A percentile compares a stretch with the other conserved stretches of the same genome.
These are phyloP conservation scores for Leucoptera coffeella DNA, from an alignment of 2,888 invertebrate genomes.

Conservation along the genomic window DNA sequence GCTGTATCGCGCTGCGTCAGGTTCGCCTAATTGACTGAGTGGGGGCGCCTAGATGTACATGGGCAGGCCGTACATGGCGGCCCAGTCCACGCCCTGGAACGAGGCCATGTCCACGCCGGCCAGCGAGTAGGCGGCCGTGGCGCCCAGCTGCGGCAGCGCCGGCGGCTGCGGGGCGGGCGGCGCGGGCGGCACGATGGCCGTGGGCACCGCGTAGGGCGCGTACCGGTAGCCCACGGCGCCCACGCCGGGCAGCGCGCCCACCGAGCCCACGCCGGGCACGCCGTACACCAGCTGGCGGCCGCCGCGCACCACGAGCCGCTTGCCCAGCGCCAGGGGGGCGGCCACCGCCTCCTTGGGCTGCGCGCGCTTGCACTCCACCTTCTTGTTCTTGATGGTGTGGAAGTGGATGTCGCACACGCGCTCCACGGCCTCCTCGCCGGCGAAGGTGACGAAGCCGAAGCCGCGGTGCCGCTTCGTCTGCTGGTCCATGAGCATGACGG, in stretches of 20 bases:
- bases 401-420: slow-evolving; percentile 91
- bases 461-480: slow-evolving; percentile 88
- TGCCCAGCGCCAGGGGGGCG: slow-evolving; percentile 62
- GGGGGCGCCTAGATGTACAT: slow-evolving; percentile 70
- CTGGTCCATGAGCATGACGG: slow-evolving; percentile 91
- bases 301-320: slow-evolving; percentile 67
- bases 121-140: slow-evolving; percentile 74
- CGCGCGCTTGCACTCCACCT: slow-evolving; percentile 85
- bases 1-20: not conserved
- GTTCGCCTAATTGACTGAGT: not conserved
- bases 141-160: slow-evolving; percentile 57
- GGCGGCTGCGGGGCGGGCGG: slow-evolving; percentile 52
- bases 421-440: slow-evolving; percentile 86
- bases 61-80: slow-evolving; percentile 86
- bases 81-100: slow-evolving; percentile 89
- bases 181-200: slow-evolving; percentile 37
- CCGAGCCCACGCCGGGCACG: slow-evolving; percentile 50
- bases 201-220: slow-evolving; percentile 49
- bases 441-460: slow-evolving; percentile 88
- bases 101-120: slow-evolving; percentile 89
- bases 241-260: slow-evolving; percentile 25
- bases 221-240: slow-evolving; percentile 38
- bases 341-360: slow-evolving; percentile 84
- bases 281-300: slow-evolving; percentile 58
- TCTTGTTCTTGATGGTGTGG: slow-evolving; percentile 88